phyloP scores from a whole-genome alignment of 1,140 invertebrate species.

The Brachionus angularis region DNA sequence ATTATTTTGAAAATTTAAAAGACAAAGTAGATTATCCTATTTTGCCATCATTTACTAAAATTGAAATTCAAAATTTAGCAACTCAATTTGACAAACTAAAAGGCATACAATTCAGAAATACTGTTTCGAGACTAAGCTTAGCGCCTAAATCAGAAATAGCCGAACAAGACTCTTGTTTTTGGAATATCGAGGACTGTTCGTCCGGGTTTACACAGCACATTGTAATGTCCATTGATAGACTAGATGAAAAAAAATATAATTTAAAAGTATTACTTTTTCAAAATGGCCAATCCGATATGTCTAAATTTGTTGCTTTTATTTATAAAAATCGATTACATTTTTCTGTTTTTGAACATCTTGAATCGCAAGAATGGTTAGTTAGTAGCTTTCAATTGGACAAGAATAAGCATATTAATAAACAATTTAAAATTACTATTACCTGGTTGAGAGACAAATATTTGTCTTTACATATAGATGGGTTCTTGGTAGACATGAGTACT shows the following conservation, averaged over 20 bases:
- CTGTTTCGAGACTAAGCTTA: neutral
- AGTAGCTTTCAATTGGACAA: constrained; percentile 22
- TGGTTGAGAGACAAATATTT: constrained; percentile 26
- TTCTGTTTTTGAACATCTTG: constrained; percentile 9
- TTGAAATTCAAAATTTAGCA: constrained; percentile 4
- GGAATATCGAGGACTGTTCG: constrained; percentile 32
- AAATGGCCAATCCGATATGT: constrained; percentile 25
- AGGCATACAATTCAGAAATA: constrained; percentile 1
- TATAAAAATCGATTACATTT: constrained; percentile 15
- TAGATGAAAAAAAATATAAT: neutral
- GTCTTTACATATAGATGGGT: constrained; percentile 24
- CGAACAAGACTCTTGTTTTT: constrained; percentile 24
- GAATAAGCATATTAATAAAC: neutral
- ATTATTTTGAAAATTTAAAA: constrained; percentile 3
- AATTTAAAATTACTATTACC: neutral
- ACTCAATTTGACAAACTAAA: constrained; percentile 8
- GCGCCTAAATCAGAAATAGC: neutral
- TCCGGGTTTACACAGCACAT: constrained; percentile 26
- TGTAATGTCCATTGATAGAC: constrained; percentile 14
- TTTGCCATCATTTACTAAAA: constrained; percentile 27
- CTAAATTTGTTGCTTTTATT: constrained; percentile 25
- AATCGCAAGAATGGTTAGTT: constrained; percentile 19
- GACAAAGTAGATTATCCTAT: constrained; percentile 26
- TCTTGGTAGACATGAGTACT: constrained; percentile 19
- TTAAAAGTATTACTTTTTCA: constrained; percentile 11